Conservation (phyloP, 2,888 invertebrate genomes). For the Nemotelus nigrinus region DNA sequence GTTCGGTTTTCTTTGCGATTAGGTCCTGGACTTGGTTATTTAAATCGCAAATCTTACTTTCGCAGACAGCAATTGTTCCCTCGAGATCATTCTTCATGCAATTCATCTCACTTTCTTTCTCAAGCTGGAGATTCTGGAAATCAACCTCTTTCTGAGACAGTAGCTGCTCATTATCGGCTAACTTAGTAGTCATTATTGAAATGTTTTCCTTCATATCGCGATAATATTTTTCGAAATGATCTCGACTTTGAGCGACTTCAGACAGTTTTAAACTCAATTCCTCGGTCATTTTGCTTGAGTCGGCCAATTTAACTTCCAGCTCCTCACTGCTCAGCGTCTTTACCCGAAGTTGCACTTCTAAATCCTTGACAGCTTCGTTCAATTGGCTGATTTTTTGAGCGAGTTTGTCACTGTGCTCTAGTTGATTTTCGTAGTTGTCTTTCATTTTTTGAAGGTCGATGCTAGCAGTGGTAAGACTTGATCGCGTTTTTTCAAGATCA, state of each 20-base stretch:
- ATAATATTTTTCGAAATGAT: background rate
- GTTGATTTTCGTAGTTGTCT: background rate
- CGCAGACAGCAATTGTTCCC: background rate
- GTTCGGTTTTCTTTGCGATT: background rate
- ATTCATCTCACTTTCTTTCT: slow-evolving; percentile 20
- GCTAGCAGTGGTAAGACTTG: background rate
- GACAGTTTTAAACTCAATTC: background rate
- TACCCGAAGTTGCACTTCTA: background rate
- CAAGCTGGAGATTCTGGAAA: background rate
- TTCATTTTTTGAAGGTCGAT: slow-evolving; percentile 11
- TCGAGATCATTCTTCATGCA: background rate
- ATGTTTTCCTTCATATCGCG: background rate
- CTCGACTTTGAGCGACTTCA: background rate
- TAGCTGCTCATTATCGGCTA: background rate
- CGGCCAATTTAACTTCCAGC: slow-evolving; percentile 6
- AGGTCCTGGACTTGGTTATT: background rate
- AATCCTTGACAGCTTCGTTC: slow-evolving; percentile 14
- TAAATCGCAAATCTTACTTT: background rate
- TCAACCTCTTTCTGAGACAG: slow-evolving; percentile 1
- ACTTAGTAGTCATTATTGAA: background rate
- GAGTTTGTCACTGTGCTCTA: slow-evolving; percentile 17
- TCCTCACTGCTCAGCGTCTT: slow-evolving; percentile 13
- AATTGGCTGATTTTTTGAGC: background rate
- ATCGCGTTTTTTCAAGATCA: slow-evolving; percentile 13
- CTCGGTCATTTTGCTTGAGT: background rate